Evolutionary conservation across 2,113 vertebrate genomes (phyloP), one percentile per base, ranked within the genome.

Genomic region (Alligator mississippiensis): DNA sequence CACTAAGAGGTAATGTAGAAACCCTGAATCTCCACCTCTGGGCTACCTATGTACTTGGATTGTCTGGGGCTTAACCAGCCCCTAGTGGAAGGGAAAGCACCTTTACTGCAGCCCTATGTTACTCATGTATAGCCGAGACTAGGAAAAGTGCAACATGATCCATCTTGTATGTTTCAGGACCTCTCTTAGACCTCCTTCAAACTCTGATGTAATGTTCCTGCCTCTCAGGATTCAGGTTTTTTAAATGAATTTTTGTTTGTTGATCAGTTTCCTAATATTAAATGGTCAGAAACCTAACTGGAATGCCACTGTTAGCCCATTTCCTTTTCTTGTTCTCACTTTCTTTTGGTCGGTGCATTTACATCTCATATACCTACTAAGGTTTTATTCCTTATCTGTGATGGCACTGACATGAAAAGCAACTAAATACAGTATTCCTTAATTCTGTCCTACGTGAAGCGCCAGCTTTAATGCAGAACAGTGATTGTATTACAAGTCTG

Each of bases 381-480:
- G 86, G n/a, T 86, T 80, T 95, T 87, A 25, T 79, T 84, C 64
- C 78, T 10, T 54, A 85, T 93, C 94, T 95, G 70, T 93, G 82
- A 87, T 88, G 90, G 94, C 91, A 81, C 68, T 95, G 89, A 96
- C 75, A 24, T 24, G 57, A 87, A 66, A 77, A 91, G 80, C 81
- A 93, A 47, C 84, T 89, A 87, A 93, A 89, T 95, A 91, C 94
- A 86, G 89, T 93, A 97, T 93, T 95, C 92, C 47, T 64, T 61
- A 80, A 90, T 96, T 62, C 38, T 77, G n/a, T 89, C 94, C 96
- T 91, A 93, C 93, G 94, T 96, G 92, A 80, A 95, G 94, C 95
- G 30, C 0, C 13, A 61, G 79, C 38, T 94, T 94, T 94, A 95
- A 90, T 95, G 74, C 79, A 63, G 85, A 93, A 79, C 81, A 92